Base-by-base conservation (phyloP, 2,113 vertebrate genomes). In the Thunnus maccoyii region DNA sequence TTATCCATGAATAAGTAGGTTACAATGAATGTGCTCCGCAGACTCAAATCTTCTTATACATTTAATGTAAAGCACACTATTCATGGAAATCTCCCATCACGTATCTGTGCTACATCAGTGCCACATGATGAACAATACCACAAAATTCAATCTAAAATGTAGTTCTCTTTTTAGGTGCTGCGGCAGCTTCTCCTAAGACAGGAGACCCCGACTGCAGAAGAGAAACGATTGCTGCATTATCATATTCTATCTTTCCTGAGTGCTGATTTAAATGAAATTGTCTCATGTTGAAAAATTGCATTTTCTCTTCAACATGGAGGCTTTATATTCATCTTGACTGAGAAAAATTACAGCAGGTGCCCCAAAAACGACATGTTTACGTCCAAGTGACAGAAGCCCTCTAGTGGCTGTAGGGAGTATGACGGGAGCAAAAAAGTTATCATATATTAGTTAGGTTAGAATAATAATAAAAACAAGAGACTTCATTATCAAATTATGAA, bases 1-100 rank as follows among this genome's bases (percentile, higher is more conserved):
- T 14, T 36, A 9, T 78, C 77, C 17, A n/a, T 8, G 27, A 76
- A 51, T 65, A 71, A 72, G 72, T 65, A 44, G 76, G 54, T 71
- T 47, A 65, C 13, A 65, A 47, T 61, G 32, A 60, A 63, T 20
- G 52, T 25, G 20, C 51, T 52, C 41, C 44, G n/a, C 5, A 15
- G 55, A 55, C 25, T 15, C 32, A 69, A 47, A 74, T 48, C 78
- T 69, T 46, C 41, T 76, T 58, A 36, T 22, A 63, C 30, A 3
- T 36, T 56, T 56, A 14, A 46, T 22, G 25, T 62, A 54, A 66
- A 82, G 44, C 51, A 22, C 20, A 2, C 7, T 3, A 18, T 64
- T 75, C n/a, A 48, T 27, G 56, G 44, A 66, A 67, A 61, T 18
- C 54, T 47, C 12, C 44, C 60, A 10, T 51, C 63, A 60, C 51